Evolutionary conservation across 1,140 invertebrate genomes (phyloP), one percentile per base, ranked within the genome.

Genomic region (Drosophila kepulauana): DNA sequence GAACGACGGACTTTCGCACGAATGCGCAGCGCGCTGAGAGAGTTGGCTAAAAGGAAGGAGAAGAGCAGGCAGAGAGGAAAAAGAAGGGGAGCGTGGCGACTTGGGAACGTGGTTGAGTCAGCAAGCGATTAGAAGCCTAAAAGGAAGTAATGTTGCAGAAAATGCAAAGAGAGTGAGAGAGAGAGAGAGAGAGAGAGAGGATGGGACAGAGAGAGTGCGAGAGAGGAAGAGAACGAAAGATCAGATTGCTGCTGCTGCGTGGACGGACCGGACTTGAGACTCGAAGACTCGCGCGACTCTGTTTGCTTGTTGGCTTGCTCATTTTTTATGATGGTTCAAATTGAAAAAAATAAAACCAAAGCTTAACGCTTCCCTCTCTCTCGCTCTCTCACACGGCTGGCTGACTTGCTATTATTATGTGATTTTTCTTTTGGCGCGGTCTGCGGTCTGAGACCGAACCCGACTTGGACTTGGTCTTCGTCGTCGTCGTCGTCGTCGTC

Each of bases 61-160:
- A 7, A 33, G 35, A 38, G 10, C 2, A 41, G 45, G 49, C 3
- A 48, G 49, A 11, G 15, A 11, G 30, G 15, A 49, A 11, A 13
- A 8, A 13, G 8, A 3, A 3, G 13, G 41, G 20, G 16, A 15
- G 2, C 13, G 49, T 33, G 54, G 59, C 51, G 54, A 45, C 49
- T 38, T 56, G 72, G 58, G 58, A 63, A 63, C 52, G 20, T 25
- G 68, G 76, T 81, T 88, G 85, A 89, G 85, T 88, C 81, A 88
- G 85, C 81, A 65, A 81, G 65, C 88, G 76, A 91, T 91, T 91
- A 91, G 84, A 88, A 85, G 88, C 84, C 79, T 91, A 91, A 91
- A 91, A 91, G 88, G 88, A 91, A 91, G 88, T 91, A 91, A 91
- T 91, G 88, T 91, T 88, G 88, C 88, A 91, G 88, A 91, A 91